Evolutionary conservation across 2,113 vertebrate species (phyloP).

Genomic region (Clarias magur): DNA sequence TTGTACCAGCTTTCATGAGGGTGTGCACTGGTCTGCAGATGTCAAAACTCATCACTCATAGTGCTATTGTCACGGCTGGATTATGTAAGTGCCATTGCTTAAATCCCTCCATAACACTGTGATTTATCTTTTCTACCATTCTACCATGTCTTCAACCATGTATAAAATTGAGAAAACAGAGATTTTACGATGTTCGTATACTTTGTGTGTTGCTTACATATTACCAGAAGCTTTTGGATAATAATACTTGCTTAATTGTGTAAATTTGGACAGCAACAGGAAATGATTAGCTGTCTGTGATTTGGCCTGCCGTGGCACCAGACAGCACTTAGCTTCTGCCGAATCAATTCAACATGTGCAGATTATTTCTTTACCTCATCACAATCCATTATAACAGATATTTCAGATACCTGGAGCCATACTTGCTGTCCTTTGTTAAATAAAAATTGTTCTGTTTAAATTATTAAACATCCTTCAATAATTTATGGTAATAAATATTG

Average conservation of each 20-base stretch:
- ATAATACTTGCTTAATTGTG: not conserved
- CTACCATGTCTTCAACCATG: constrained; percentile 41
- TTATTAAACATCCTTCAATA: not conserved
- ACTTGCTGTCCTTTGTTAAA: not conserved
- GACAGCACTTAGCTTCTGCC: not conserved
- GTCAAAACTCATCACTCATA: not conserved
- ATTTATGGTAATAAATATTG: not conserved
- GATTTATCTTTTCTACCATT: constrained; percentile 41
- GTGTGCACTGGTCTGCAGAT: not conserved
- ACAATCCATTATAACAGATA: not conserved
- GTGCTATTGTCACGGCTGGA: constrained; percentile 17
- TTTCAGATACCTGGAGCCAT: not conserved
- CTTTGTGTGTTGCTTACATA: not conserved
- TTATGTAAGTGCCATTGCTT: constrained; percentile 48
- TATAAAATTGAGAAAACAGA: constrained; percentile 39
- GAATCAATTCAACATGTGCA: not conserved
- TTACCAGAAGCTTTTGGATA: not conserved
- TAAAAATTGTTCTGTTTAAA: not conserved
- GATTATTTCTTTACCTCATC: not conserved
- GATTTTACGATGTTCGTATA: constrained; percentile 47
- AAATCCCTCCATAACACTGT: constrained; percentile 46
- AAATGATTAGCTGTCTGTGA: not conserved
- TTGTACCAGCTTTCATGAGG: constrained; percentile 17
- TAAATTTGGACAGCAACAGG: not conserved
- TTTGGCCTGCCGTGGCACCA: not conserved